Evolutionary conservation across 1,140 invertebrate species (phyloP).

Genomic region (Stratiolaelaps scimitus): DNA sequence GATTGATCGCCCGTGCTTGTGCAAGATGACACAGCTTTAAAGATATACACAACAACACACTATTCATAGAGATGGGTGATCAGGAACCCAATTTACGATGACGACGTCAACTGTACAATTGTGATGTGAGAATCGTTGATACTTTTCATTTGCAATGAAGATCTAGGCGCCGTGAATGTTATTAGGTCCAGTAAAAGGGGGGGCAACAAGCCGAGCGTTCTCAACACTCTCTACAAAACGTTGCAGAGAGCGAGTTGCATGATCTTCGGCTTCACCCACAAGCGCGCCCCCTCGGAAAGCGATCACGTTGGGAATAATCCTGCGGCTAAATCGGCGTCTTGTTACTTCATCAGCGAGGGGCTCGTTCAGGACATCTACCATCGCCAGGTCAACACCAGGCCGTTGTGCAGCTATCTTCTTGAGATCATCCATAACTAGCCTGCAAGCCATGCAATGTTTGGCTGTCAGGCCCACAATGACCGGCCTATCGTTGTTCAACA

Average conservation of each 20-base stretch:
- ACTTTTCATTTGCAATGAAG: no score
- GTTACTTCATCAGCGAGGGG: slow-evolving; percentile 10
- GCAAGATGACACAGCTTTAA: no score
- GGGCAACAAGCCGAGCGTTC: no score
- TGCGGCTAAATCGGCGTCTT: background rate
- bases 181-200: no score
- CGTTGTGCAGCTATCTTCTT: background rate
- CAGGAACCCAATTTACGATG: no score
- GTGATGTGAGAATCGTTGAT: no score
- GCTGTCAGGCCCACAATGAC: slow-evolving; percentile 6
- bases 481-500: slow-evolving; percentile 5
- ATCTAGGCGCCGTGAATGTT: no score
- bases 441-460: slow-evolving; percentile 20
- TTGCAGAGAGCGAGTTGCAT: background rate
- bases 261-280: slow-evolving; percentile 10
- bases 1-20: no score
- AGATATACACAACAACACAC: no score
- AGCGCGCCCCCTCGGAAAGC: background rate
- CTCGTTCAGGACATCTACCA: slow-evolving; percentile 15
- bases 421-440: slow-evolving; percentile 15
- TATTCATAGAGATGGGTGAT: no score
- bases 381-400: slow-evolving; percentile 3
- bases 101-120: no score
- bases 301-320: slow-evolving; percentile 18
- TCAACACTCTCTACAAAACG: slow-evolving; percentile 5